phyloP scores from a whole-genome alignment of 2,113 vertebrate species.

The Laticauda laticaudata region DNA sequence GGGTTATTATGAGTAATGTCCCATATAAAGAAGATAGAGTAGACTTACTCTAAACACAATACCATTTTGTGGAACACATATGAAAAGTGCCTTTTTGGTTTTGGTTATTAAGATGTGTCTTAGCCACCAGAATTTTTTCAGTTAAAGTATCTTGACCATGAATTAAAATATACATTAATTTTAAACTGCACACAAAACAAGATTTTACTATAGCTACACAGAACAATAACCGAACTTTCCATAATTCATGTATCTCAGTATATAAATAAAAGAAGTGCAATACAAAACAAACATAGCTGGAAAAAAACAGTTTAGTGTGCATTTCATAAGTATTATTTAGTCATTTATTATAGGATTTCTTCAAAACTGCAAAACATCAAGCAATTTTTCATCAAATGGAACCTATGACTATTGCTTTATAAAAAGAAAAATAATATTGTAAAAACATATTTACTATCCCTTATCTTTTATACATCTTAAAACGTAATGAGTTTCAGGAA shows the following conservation, averaged over 20 bases:
- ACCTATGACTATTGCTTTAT: not conserved
- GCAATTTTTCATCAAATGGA: not conserved
- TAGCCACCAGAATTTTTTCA: not conserved
- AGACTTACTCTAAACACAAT: not conserved
- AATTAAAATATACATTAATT: not conserved
- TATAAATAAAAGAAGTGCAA: conserved; percentile 21
- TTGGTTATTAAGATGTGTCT: not conserved
- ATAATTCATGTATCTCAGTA: conserved; percentile 28
- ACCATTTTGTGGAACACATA: not conserved
- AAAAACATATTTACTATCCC: not conserved
- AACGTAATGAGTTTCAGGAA: not conserved
- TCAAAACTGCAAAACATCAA: not conserved
- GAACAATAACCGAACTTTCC: conserved; percentile 7
- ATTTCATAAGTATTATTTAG: not conserved
- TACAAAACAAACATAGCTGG: conserved; percentile 5
- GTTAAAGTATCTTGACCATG: not conserved
- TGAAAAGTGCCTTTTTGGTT: not conserved
- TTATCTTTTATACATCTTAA: not conserved
- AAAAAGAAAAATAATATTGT: not conserved
- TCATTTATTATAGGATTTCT: not conserved
- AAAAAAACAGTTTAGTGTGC: not conserved
- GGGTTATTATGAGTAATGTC: not conserved
- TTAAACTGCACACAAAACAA: conserved; percentile 57
- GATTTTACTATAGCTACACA: conserved; percentile 40
- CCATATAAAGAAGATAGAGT: not conserved